Conservation (phyloP, 2,888 invertebrate genomes). For the Muschampia plurimacula region DNA sequence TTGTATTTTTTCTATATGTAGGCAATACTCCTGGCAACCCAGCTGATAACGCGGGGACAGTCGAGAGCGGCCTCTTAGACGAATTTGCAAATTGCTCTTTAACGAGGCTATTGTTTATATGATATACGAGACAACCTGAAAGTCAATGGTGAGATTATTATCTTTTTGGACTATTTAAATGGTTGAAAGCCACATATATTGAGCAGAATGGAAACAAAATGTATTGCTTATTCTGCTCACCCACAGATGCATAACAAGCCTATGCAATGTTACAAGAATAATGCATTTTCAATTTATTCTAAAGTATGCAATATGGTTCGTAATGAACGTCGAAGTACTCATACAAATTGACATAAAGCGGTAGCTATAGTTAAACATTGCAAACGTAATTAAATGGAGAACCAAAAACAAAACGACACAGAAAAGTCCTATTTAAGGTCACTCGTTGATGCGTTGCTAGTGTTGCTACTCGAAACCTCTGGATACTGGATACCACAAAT, state of each 20-base stretch:
- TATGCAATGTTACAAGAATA: constrained; percentile 31
- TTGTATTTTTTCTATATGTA: neutral
- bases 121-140: constrained; percentile 38
- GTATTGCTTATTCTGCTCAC: constrained; percentile 34
- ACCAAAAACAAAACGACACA: too few species aligned
- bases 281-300: constrained; percentile 30
- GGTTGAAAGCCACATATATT: constrained; percentile 28
- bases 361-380: neutral
- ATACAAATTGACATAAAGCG: neutral
- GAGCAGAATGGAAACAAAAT: constrained; percentile 28
- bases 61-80: constrained; percentile 54
- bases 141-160: constrained; percentile 38
- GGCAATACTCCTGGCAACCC: constrained; percentile 17
- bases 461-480: too few species aligned
- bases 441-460: too few species aligned
- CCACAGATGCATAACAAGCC: constrained; percentile 29
- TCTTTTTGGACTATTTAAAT: constrained; percentile 37
- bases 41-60: constrained; percentile 70
- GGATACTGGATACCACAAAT: too few species aligned
- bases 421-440: too few species aligned
- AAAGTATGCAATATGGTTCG: constrained; percentile 22
- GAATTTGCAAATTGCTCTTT: constrained; percentile 45
- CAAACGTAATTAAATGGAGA: neutral
- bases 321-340: constrained; percentile 13
- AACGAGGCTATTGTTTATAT: constrained; percentile 42